These are phyloP conservation scores for Xylocopa sonorina DNA, from an alignment of 1,140 invertebrate genomes.

Conservation along the genomic window DNA sequence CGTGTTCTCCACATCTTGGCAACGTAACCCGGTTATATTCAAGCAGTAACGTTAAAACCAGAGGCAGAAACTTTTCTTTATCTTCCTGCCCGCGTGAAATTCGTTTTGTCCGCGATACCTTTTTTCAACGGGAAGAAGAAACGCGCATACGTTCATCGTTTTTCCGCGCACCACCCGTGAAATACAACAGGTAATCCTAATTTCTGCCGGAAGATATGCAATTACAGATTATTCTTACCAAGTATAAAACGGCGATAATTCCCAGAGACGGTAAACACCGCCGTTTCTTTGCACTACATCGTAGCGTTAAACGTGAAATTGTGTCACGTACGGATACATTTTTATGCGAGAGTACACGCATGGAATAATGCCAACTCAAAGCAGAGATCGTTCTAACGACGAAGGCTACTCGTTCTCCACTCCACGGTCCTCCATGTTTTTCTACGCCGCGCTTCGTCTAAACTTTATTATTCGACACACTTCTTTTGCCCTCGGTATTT, in stretches of 20 bases:
- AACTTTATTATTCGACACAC: background rate
- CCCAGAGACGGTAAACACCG: background rate
- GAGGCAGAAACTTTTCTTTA: background rate
- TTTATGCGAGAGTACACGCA: background rate
- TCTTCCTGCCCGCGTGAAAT: background rate
- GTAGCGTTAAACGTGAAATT: background rate
- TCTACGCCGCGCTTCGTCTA: background rate
- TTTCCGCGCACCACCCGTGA: background rate
- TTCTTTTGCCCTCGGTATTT: background rate
- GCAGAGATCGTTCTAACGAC: conserved; percentile 30
- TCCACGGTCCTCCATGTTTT: background rate
- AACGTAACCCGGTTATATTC: conserved; percentile 7
- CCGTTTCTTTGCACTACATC: background rate
- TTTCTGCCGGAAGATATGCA: too few species aligned
- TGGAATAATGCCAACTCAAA: conserved; percentile 4
- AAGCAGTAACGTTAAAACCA: background rate
- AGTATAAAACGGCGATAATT: background rate
- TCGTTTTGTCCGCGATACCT: conserved; percentile 1
- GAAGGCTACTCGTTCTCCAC: background rate
- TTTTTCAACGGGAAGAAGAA: background rate
- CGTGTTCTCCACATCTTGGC: conserved; percentile 2
- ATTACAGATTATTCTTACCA: background rate
- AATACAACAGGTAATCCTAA: background rate
- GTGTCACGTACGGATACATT: background rate
- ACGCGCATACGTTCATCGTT: background rate